Evolutionary conservation across 2,113 vertebrate species (phyloP).

Genomic region (Erpornis zantholeuca): DNA sequence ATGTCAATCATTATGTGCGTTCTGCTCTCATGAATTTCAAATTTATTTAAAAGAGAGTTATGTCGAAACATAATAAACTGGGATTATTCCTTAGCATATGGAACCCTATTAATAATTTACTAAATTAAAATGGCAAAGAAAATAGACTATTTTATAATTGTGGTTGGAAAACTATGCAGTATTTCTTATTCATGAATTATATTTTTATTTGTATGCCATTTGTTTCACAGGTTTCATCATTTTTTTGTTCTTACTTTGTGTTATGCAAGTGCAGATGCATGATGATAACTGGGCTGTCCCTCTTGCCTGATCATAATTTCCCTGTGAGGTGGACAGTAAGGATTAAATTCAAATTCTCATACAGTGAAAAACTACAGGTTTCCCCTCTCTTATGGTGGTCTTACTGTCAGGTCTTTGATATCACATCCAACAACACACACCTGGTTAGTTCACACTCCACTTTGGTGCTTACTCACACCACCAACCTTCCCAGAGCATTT

Average conservation of each 20-base stretch:
- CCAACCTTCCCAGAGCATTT: not conserved
- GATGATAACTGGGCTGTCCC: not conserved
- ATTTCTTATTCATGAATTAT: conserved; percentile 20
- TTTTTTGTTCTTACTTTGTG: not conserved
- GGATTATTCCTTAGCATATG: conserved; percentile 3
- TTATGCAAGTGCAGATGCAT: not conserved
- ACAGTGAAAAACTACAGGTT: not conserved
- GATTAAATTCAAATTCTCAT: not conserved
- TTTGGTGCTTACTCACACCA: not conserved
- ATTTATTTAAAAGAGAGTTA: conserved; percentile 32
- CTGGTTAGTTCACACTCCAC: not conserved
- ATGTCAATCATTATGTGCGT: conserved; percentile 22
- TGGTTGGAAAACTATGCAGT: not conserved
- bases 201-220: not conserved
- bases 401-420: not conserved
- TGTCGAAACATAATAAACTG: not conserved
- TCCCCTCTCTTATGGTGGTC: not conserved
- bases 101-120: not conserved
- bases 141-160: conserved; percentile 10
- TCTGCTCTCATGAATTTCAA: conserved; percentile 38
- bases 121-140: conserved; percentile 38
- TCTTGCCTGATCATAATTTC: not conserved
- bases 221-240: not conserved
- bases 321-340: not conserved
- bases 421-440: not conserved